These are phyloP conservation scores for Heliconius hortense DNA, from an alignment of 2,888 invertebrate species.

Conservation along the genomic window DNA sequence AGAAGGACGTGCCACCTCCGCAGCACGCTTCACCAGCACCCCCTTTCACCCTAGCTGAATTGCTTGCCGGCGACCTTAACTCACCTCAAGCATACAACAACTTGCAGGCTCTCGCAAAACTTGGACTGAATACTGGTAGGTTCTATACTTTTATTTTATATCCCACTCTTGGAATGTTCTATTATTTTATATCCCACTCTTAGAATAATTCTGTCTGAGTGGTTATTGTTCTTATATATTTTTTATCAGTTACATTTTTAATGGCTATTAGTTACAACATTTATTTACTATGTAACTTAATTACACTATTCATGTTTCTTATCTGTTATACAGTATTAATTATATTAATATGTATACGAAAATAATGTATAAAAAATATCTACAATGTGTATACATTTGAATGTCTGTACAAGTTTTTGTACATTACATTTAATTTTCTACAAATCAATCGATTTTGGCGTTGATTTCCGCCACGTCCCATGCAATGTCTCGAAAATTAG, in stretches of 20 bases:
- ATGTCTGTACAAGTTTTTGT: not conserved
- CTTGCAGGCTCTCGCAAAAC: slow-evolving; percentile 93
- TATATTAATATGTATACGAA: not conserved
- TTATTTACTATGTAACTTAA: slow-evolving; percentile 7
- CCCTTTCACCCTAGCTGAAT: slow-evolving; percentile 88
- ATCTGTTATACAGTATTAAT: not conserved
- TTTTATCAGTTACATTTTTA: slow-evolving; percentile 10
- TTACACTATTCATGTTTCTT: not conserved
- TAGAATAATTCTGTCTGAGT: not conserved
- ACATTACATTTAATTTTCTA: not conserved
- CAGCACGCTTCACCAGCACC: slow-evolving; percentile 82
- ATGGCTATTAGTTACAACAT: slow-evolving; percentile 5
- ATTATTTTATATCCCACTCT: not conserved
- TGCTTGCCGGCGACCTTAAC: slow-evolving; percentile 87
- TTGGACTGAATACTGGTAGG: slow-evolving; percentile 76
- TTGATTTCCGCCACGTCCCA: not conserved
- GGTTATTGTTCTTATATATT: not conserved
- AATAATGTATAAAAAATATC: not conserved
- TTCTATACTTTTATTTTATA: not conserved
- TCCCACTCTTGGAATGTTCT: too few species aligned
- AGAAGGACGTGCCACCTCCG: slow-evolving; percentile 83
- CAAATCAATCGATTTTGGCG: not conserved
- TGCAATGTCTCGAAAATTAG: not conserved
- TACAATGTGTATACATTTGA: too few species aligned
- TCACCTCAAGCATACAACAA: slow-evolving; percentile 92